Conservation (phyloP, 2,113 vertebrate species). For the Azemiops feae region DNA sequence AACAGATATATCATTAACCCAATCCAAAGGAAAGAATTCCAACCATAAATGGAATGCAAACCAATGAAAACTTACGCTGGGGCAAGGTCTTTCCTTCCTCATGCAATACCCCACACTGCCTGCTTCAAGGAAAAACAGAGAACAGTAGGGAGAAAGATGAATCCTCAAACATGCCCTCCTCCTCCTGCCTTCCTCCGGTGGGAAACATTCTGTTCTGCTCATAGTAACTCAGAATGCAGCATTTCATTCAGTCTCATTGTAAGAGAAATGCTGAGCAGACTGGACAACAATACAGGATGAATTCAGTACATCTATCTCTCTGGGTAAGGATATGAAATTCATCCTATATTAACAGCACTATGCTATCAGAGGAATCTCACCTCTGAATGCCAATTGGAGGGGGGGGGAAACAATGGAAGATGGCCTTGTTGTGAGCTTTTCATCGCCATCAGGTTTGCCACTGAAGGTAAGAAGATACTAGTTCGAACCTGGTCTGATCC, state of each 20-base stretch:
- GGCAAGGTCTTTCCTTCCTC: not conserved
- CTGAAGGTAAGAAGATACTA: not conserved
- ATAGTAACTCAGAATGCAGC: not conserved
- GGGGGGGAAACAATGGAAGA: not conserved
- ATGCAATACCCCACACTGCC: not conserved
- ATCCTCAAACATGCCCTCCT: not conserved
- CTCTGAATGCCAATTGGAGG: not conserved
- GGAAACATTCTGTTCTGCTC: not conserved
- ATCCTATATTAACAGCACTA: not conserved
- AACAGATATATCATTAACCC: constrained; percentile 5
- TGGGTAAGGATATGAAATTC: not conserved
- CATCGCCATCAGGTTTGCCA: not conserved
- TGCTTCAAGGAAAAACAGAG: not conserved
- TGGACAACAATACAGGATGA: not conserved
- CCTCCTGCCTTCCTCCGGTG: not conserved
- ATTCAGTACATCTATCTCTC: not conserved
- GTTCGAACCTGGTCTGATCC: not conserved
- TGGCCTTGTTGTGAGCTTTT: not conserved
- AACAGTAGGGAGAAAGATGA: not conserved
- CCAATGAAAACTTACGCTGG: not conserved
- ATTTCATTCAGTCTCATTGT: not conserved
- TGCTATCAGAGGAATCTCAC: not conserved
- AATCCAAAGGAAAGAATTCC: not conserved
- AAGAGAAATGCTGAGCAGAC: not conserved
- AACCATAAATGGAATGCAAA: not conserved